Base-by-base conservation (phyloP, 1,140 invertebrate genomes). In the Carcinoscorpius rotundicauda region DNA sequence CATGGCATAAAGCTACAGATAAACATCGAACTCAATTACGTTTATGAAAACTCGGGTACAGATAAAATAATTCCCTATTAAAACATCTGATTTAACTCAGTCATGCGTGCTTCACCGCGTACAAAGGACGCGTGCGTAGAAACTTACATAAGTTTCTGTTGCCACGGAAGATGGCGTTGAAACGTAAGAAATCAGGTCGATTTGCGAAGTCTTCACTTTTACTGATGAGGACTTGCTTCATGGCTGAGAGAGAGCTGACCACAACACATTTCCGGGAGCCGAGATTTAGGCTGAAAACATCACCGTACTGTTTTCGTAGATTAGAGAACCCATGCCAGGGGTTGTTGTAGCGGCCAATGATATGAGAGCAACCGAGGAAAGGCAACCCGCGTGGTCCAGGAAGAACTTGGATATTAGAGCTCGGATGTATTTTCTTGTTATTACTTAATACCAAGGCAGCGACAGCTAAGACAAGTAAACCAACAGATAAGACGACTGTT, bases 181-280 rank as follows among this genome's bases (percentile, higher is more conserved):
- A 86, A 70, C 90, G 78, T 51, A 86, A 71, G 74, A 91, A 92
- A 73, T 91, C 83, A 0, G 89, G 89, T 52, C 90, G 78, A 5
- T 87, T 87, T 3, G 87, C 87, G 75, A 93, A 91, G 68, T 85
- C 82, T 64, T 83, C 84, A 53, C 87, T 87, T 75, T 89, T 89
- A 65, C 84, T 82, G 72, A 91, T 85, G 10, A 93, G 80, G 11
- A 92, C 87, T 74, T 90, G 87, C 66, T 84, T 84, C 68, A 92
- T 87, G 9, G 84, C 73, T 4, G 83, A 78, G 70, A 86, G 82
- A 69, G 83, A 87, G 73, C 86, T 91, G 49, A 92, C 85, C 9
- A 93, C 84, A 4, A 91, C 77, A 72, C 87, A 89, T 29, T 82
- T 82, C 0, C 81, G 80, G 2, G 80, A 76, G 1, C 89, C 90